Conservation (phyloP, 2,888 invertebrate genomes). For the Onthophagus sagittarius region DNA sequence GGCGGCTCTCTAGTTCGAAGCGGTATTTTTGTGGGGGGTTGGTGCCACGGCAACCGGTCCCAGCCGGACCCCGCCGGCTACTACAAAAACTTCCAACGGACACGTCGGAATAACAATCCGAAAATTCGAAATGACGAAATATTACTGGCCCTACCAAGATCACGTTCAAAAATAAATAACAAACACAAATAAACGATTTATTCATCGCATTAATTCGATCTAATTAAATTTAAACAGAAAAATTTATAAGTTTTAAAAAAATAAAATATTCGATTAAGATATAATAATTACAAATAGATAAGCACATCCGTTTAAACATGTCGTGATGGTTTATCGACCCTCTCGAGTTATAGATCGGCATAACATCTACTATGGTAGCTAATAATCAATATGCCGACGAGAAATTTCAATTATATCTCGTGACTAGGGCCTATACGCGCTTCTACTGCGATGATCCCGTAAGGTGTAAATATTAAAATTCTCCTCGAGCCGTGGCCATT, state of each 20-base stretch:
- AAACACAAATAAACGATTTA: neutral
- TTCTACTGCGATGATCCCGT: neutral
- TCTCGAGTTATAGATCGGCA: neutral
- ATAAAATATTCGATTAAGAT: neutral
- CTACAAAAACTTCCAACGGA: neutral
- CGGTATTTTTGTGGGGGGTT: slow-evolving; percentile 29
- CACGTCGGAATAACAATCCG: slow-evolving; percentile 6
- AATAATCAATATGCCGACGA: neutral
- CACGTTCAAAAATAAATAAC: neutral
- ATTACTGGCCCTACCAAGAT: neutral
- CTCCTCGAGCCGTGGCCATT: neutral
- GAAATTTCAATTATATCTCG: neutral
- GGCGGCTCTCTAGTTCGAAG: slow-evolving; percentile 37
- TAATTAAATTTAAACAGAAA: too few species aligned
- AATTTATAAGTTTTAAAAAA: neutral
- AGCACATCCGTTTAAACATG: neutral
- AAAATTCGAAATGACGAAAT: slow-evolving; percentile 2
- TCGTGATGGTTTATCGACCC: neutral
- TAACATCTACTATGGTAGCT: neutral
- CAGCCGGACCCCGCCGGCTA: neutral
- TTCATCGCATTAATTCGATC: too few species aligned
- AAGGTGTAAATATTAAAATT: neutral
- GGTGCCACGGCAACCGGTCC: neutral
- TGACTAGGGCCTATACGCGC: neutral
- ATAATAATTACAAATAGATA: neutral